Conservation (phyloP, 2,113 vertebrate species). For the Psittacus erithacus region DNA sequence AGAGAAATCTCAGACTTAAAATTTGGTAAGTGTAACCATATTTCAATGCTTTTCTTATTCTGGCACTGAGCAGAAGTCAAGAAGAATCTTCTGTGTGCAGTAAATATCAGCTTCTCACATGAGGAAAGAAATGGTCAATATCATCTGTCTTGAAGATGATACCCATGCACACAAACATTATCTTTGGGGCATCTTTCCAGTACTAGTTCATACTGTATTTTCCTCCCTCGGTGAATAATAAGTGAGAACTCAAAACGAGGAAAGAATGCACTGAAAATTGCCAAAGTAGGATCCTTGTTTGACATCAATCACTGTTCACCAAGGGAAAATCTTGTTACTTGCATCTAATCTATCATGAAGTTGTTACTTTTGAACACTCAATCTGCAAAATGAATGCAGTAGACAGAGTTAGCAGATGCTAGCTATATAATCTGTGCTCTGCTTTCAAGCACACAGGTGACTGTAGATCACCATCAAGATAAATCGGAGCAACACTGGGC, state of each 20-base stretch:
- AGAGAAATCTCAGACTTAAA: not conserved
- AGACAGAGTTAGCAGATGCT: not conserved
- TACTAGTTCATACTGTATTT: not conserved
- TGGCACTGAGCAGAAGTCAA: not conserved
- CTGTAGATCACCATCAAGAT: not conserved
- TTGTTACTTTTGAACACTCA: not conserved
- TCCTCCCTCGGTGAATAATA: not conserved
- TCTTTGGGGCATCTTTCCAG: not conserved
- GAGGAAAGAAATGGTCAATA: not conserved
- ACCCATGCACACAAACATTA: not conserved
- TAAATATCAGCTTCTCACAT: not conserved
- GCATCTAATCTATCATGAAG: not conserved
- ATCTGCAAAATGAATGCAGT: not conserved
- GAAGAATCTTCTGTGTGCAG: not conserved
- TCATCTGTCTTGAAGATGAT: not conserved
- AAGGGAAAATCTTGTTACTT: not conserved
- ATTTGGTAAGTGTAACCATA: not conserved
- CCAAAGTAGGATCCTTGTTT: not conserved
- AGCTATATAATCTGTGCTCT: not conserved
- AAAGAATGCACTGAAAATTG: not conserved
- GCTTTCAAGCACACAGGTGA: not conserved
- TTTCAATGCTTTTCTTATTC: not conserved
- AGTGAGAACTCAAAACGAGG: not conserved
- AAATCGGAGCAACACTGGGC: not conserved
- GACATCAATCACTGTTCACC: not conserved